Percentiles rank a stretch among this genome's conserved stretches.
These are phyloP conservation scores for Heliconius sara DNA, from an alignment of 2,888 invertebrate genomes.

Conservation along the genomic window DNA sequence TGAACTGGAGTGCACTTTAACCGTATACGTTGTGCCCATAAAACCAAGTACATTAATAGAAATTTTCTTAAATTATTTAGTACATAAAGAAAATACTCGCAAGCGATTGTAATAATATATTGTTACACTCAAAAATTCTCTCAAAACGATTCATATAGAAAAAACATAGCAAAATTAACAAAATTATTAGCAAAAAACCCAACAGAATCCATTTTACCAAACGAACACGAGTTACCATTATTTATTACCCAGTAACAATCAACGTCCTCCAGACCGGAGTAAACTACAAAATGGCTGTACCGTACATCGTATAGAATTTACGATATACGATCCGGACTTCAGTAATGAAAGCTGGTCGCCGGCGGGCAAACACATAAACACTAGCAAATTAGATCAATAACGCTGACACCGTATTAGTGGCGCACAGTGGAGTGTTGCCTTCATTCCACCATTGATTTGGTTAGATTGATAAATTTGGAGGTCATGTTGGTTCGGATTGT, in stretches of 20 bases:
- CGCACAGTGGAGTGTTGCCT: conserved; percentile 16
- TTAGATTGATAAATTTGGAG: not conserved
- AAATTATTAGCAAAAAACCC: not conserved
- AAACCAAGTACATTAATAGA: too few species aligned
- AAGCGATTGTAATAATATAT: too few species aligned
- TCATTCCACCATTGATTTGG: not conserved
- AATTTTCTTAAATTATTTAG: too few species aligned
- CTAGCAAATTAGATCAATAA: conserved; percentile 71
- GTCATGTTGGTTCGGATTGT: too few species aligned
- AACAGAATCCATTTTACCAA: not conserved
- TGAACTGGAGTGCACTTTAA: too few species aligned
- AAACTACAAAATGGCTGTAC: conserved; percentile 40
- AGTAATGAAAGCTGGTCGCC: conserved; percentile 69
- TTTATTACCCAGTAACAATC: conserved; percentile 28
- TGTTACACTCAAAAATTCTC: too few species aligned
- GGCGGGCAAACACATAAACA: conserved; percentile 71
- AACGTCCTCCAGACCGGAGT: conserved; percentile 36
- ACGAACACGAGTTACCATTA: not conserved
- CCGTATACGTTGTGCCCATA: too few species aligned
- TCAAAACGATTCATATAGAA: not conserved
- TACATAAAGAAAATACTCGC: too few species aligned
- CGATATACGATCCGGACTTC: conserved; percentile 65
- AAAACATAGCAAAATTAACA: not conserved
- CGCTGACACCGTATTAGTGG: conserved; percentile 58
- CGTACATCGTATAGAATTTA: conserved; percentile 40